Evolutionary conservation across 2,113 vertebrate species (phyloP).

Genomic region (Cynopterus brachyotis): DNA sequence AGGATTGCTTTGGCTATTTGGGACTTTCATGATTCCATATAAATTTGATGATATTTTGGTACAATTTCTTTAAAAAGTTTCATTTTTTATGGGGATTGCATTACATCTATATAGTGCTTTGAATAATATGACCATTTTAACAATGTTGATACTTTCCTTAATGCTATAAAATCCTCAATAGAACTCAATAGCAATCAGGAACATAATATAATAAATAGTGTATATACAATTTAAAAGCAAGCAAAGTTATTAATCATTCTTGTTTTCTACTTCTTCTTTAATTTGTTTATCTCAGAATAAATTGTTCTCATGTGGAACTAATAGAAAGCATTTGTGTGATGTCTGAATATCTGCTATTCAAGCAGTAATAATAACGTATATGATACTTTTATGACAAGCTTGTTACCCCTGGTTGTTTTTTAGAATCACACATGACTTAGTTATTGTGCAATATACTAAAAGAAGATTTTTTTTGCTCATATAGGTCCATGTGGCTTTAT

Average conservation of each 20-base stretch:
- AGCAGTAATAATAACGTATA: not conserved
- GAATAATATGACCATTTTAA: too few species aligned
- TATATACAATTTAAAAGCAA: not conserved
- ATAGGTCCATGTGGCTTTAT: constrained; percentile 86
- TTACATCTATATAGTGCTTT: too few species aligned
- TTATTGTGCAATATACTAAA: constrained; percentile 81
- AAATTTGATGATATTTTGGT: too few species aligned
- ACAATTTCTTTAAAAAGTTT: too few species aligned
- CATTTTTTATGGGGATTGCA: too few species aligned
- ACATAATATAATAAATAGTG: not conserved
- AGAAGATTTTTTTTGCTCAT: constrained; percentile 88
- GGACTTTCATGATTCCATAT: too few species aligned
- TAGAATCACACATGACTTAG: constrained; percentile 75
- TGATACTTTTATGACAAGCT: constrained; percentile 41
- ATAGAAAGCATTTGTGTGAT: not conserved
- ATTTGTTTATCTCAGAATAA: not conserved
- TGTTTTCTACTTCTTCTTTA: not conserved
- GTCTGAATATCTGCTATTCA: constrained; percentile 30
- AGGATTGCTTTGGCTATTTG: too few species aligned
- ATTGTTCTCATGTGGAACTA: not conserved
- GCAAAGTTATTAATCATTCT: not conserved
- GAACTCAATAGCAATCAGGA: not conserved
- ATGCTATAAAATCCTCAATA: not conserved
- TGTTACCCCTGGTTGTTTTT: constrained; percentile 69
- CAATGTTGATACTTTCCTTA: not conserved